phyloP scores from a whole-genome alignment of 2,888 invertebrate genomes.

The Lasioglossum figueresi region DNA sequence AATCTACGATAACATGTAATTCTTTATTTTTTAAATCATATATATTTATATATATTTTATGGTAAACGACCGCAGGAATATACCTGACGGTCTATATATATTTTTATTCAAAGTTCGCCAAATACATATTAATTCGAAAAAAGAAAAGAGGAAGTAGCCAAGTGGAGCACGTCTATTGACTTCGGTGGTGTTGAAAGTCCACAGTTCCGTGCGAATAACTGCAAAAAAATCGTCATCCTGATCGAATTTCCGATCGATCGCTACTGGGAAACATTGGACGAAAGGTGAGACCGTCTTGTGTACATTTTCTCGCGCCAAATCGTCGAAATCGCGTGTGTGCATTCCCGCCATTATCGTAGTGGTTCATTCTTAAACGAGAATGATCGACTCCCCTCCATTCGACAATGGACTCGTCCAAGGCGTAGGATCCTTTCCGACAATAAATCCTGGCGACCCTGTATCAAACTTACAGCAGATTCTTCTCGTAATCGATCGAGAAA shows the following conservation, averaged over 20 bases:
- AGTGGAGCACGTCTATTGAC: slow-evolving; percentile 53
- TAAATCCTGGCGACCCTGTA: neutral
- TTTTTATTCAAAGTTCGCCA: slow-evolving; percentile 29
- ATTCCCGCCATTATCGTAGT: slow-evolving; percentile 80
- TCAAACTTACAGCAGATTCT: slow-evolving; percentile 13
- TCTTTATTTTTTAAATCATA: slow-evolving; percentile 10
- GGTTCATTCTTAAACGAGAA: slow-evolving; percentile 74
- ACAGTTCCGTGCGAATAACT: slow-evolving; percentile 34
- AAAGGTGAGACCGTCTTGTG: slow-evolving; percentile 21
- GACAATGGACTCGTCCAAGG: slow-evolving; percentile 79
- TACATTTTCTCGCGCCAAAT: slow-evolving; percentile 35
- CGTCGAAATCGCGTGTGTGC: slow-evolving; percentile 65
- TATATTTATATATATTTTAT: slow-evolving; percentile 27
- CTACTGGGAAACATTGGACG: neutral
- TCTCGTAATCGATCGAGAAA: neutral
- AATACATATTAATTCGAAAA: slow-evolving; percentile 36
- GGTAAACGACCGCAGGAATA: neutral
- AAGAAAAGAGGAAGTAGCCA: neutral
- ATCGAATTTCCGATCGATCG: neutral
- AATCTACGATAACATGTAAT: slow-evolving; percentile 5
- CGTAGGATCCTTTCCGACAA: slow-evolving; percentile 46
- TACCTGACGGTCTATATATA: slow-evolving; percentile 26
- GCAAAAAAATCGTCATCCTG: neutral
- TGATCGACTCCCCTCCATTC: slow-evolving; percentile 61
- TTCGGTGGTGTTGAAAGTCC: slow-evolving; percentile 37